Evolutionary conservation across 2,797 vertebrate species (phyloP).

Genomic region (Urophycis tenuis): DNA sequence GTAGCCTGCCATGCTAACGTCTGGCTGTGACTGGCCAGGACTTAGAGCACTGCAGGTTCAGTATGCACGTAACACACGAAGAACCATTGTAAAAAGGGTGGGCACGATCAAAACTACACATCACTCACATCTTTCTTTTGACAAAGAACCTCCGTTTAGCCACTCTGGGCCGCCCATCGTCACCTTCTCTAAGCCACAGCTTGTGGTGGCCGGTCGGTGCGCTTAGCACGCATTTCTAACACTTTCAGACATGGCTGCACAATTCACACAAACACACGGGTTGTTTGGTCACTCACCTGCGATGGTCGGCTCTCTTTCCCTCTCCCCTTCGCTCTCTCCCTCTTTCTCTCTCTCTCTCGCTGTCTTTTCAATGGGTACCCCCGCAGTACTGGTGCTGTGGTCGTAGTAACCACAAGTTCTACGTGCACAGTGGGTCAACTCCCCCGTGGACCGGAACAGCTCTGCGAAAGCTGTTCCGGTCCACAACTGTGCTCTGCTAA

Average conservation of each 20-base stretch:
- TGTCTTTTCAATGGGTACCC: neutral
- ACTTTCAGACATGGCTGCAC: neutral
- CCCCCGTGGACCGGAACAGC: neutral
- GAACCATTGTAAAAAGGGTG: no score
- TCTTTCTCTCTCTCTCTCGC: neutral
- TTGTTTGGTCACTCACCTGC: neutral
- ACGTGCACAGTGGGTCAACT: neutral
- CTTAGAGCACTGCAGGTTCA: neutral
- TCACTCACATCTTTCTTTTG: neutral
- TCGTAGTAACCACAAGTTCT: neutral
- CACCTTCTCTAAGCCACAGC: neutral
- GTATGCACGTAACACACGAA: neutral
- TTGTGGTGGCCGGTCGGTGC: neutral
- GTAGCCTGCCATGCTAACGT: slow-evolving; percentile 1
- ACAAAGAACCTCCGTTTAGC: neutral
- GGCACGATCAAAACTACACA: no score
- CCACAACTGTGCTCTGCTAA: no score
- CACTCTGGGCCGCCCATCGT: neutral
- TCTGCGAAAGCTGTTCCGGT: slow-evolving; percentile 30
- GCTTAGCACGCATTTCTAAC: neutral
- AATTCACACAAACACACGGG: neutral
- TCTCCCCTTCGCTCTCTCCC: neutral
- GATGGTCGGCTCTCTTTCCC: no score
- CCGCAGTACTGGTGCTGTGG: no score
- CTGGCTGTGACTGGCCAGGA: neutral